Conservation (phyloP, 1,140 invertebrate species). For the Scaptodrosophila lebanonensis region DNA sequence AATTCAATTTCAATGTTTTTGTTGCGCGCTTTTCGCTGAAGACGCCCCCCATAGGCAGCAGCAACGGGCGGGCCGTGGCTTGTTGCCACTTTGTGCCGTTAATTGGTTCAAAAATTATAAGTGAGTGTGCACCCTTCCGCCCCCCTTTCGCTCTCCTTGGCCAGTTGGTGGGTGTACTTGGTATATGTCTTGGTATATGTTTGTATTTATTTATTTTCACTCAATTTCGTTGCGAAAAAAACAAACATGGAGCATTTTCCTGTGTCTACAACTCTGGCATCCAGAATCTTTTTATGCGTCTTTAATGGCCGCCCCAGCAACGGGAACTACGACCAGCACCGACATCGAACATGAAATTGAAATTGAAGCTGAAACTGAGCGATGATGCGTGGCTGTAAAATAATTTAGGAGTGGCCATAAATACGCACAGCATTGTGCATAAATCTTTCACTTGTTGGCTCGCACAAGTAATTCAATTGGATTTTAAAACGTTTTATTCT, state of each 20-base stretch:
- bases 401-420: constrained; percentile 63
- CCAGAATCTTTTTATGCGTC: constrained; percentile 51
- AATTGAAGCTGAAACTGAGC: constrained; percentile 4
- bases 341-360: background rate
- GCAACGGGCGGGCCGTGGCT: constrained; percentile 31
- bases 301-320: constrained; percentile 45
- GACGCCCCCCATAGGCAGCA: no score
- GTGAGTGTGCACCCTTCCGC: no score
- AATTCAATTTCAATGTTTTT: no score
- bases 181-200: background rate
- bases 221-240: constrained; percentile 42
- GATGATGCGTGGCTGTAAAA: constrained; percentile 42
- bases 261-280: constrained; percentile 8
- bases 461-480: constrained; percentile 49
- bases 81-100: constrained; percentile 30
- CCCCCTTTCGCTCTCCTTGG: no score
- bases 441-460: constrained; percentile 66
- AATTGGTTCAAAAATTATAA: constrained; percentile 48
- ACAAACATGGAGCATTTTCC: constrained; percentile 42
- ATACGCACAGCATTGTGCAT: constrained; percentile 58
- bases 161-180: background rate
- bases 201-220: constrained; percentile 50
- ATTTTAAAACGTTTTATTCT: constrained; percentile 54
- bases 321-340: background rate
- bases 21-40: no score